phyloP scores from a whole-genome alignment of 2,797 vertebrate species.

The Amphiprion clarkii region DNA sequence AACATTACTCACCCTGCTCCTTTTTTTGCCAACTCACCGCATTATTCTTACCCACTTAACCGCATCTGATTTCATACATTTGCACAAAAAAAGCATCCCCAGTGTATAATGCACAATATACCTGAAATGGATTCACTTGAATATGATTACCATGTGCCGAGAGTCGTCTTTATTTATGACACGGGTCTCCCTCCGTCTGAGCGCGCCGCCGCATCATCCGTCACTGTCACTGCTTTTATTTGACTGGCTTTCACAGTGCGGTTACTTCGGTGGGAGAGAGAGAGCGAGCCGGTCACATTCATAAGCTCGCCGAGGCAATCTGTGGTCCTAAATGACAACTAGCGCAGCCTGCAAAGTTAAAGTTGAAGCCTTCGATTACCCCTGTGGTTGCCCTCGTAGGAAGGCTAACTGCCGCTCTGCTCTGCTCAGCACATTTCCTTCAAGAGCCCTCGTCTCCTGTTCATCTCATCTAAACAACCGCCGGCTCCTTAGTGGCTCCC shows the following conservation, averaged over 20 bases:
- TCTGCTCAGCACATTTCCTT: constrained; percentile 77
- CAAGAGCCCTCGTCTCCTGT: constrained; percentile 63
- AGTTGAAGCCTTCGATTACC: constrained; percentile 66
- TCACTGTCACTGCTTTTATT: constrained; percentile 74
- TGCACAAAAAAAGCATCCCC: constrained; percentile 46
- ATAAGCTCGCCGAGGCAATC: constrained; percentile 49
- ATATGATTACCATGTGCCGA: constrained; percentile 67
- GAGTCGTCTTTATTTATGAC: constrained; percentile 75
- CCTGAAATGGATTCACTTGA: constrained; percentile 72
- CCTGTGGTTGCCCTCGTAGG: constrained; percentile 53
- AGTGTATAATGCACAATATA: constrained; percentile 56
- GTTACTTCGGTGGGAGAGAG: constrained; percentile 29
- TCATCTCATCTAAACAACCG: constrained; percentile 74
- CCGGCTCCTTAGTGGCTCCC: constrained; percentile 61
- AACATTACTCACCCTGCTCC: constrained; percentile 73
- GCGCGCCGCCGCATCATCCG: constrained; percentile 51
- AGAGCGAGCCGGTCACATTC: constrained; percentile 44
- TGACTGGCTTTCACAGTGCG: constrained; percentile 65
- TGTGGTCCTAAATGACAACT: constrained; percentile 62
- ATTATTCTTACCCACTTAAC: constrained; percentile 74
- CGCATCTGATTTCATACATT: constrained; percentile 69
- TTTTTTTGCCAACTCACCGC: constrained; percentile 67
- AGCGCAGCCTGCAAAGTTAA: constrained; percentile 61
- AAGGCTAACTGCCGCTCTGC: constrained; percentile 71
- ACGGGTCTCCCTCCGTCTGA: constrained; percentile 54